Conservation (phyloP, 2,888 invertebrate genomes). For the Synanthedon tipuliformis region DNA sequence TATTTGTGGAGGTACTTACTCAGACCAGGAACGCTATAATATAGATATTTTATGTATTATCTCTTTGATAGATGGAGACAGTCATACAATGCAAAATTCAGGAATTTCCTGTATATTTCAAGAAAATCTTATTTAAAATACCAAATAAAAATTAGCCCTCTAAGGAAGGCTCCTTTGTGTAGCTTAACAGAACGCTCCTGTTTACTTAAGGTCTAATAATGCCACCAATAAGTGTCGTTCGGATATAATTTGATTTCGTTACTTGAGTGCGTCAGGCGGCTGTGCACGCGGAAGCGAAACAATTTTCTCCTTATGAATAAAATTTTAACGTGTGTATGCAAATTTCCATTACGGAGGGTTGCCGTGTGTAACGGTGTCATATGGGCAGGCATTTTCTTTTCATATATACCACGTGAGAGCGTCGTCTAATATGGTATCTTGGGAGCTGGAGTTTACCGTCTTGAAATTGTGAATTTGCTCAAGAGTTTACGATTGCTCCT, state of each 20-base stretch:
- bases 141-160: too few species aligned
- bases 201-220: slow-evolving; percentile 26
- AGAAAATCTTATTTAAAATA: too few species aligned
- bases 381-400: slow-evolving; percentile 51
- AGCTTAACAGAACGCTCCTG: not conserved
- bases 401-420: slow-evolving; percentile 43
- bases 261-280: slow-evolving; percentile 32
- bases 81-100: too few species aligned
- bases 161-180: too few species aligned
- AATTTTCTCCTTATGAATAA: slow-evolving; percentile 69
- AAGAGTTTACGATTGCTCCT: not conserved
- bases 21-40: too few species aligned
- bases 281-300: slow-evolving; percentile 42
- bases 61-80: too few species aligned
- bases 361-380: slow-evolving; percentile 44
- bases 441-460: not conserved
- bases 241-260: slow-evolving; percentile 58
- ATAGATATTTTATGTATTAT: too few species aligned
- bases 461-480: not conserved
- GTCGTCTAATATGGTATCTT: slow-evolving; percentile 29
- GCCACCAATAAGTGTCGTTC: slow-evolving; percentile 37
- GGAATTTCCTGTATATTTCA: too few species aligned
- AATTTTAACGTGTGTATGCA: slow-evolving; percentile 65
- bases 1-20: too few species aligned
- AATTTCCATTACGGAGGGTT: slow-evolving; percentile 59